These are phyloP conservation scores for Micromussa lordhowensis DNA, from an alignment of 92 coral and sea anemone genomes.

Conservation along the genomic window DNA sequence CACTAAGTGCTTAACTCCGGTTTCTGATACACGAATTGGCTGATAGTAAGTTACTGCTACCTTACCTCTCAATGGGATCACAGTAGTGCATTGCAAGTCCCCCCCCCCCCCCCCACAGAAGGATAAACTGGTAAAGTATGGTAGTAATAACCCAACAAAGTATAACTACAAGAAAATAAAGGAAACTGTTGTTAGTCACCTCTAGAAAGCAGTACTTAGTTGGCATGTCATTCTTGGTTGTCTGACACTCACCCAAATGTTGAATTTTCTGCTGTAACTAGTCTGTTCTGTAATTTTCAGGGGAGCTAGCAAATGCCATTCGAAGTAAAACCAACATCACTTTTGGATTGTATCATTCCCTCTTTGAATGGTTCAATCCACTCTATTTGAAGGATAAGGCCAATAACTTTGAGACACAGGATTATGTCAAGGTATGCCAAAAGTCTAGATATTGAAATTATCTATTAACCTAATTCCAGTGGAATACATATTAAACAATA, in stretches of 20 bases:
- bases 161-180: too few relatives aligned
- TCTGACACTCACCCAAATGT: not conserved
- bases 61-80: too few relatives aligned
- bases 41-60: too few relatives aligned
- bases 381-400: constrained; percentile 75
- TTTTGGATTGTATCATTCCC: constrained; percentile 95
- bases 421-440: constrained; percentile 81
- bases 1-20: too few relatives aligned
- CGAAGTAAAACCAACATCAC: constrained; percentile 78
- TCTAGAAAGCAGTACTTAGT: not conserved
- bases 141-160: too few relatives aligned
- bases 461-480: too few relatives aligned
- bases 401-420: constrained; percentile 73
- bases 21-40: too few relatives aligned
- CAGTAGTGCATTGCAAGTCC: too few relatives aligned
- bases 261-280: not conserved
- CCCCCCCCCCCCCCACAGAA: too few relatives aligned
- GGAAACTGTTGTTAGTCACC: too few relatives aligned
- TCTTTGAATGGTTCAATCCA: constrained; percentile 97
- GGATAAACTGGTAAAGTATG: too few relatives aligned
- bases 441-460: not conserved
- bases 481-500: too few relatives aligned
- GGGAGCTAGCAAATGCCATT: constrained; percentile 86
- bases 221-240: not conserved
- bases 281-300: constrained; percentile 33